Conservation (phyloP, 2,797 vertebrate genomes). For the Argentina silus region DNA sequence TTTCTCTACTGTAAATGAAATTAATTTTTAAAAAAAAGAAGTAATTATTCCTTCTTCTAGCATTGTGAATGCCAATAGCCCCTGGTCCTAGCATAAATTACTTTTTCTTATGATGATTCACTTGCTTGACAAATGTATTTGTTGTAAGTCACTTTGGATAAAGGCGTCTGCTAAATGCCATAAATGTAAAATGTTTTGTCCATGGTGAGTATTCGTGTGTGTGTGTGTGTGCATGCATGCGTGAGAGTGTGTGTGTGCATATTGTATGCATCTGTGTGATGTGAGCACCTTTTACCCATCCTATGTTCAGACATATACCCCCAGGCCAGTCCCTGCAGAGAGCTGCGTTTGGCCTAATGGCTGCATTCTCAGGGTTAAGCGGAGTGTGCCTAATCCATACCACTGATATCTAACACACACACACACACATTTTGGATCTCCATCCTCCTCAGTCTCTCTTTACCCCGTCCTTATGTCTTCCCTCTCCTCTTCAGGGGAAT, state of each 20-base stretch:
- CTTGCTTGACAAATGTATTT: too few species aligned
- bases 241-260: slow-evolving; percentile 23
- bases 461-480: slow-evolving; percentile 14
- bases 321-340: slow-evolving; percentile 49
- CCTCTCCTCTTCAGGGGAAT: slow-evolving; percentile 28
- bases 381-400: slow-evolving; percentile 65
- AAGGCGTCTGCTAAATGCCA: too few species aligned
- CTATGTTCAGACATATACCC: slow-evolving; percentile 41
- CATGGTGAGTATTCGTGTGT: background rate
- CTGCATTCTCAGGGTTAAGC: slow-evolving; percentile 69
- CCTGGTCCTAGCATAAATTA: too few species aligned
- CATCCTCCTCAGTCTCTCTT: background rate
- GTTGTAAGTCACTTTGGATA: too few species aligned
- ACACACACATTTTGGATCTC: slow-evolving; percentile 11
- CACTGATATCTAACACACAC: slow-evolving; percentile 54
- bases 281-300: slow-evolving; percentile 5
- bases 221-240: background rate
- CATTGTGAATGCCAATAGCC: too few species aligned
- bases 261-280: slow-evolving; percentile 20
- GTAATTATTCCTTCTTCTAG: too few species aligned
- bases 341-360: slow-evolving; percentile 50
- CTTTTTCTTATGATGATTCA: too few species aligned
- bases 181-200: too few species aligned
- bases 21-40: too few species aligned
- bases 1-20: too few species aligned